phyloP scores from a whole-genome alignment of 2,888 invertebrate genomes.

The Ypsolopha sequella region DNA sequence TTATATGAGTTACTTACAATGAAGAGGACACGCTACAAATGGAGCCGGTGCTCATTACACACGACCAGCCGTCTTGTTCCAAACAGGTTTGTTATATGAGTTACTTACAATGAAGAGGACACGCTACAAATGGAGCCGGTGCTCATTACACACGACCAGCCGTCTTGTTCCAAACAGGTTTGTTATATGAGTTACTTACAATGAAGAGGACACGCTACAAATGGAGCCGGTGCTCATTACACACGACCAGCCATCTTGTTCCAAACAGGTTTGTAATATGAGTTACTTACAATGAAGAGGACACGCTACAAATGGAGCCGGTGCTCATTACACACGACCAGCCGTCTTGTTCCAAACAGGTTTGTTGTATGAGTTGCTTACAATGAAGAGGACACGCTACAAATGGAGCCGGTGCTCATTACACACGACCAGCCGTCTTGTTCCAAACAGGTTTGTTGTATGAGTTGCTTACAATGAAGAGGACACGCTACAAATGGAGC shows the following conservation, averaged over 20 bases:
- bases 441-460: slow-evolving; percentile 37
- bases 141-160: slow-evolving; percentile 36
- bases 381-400: slow-evolving; percentile 46
- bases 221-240: slow-evolving; percentile 62
- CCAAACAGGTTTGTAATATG: slow-evolving; percentile 33
- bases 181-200: slow-evolving; percentile 1
- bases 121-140: slow-evolving; percentile 62
- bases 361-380: slow-evolving; percentile 13
- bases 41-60: slow-evolving; percentile 57
- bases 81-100: slow-evolving; percentile 31
- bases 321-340: slow-evolving; percentile 41
- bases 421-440: slow-evolving; percentile 41
- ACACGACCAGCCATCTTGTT: slow-evolving; percentile 38
- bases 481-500: slow-evolving; percentile 59
- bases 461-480: slow-evolving; percentile 40
- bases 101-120: slow-evolving; percentile 48
- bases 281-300: slow-evolving; percentile 48
- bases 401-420: slow-evolving; percentile 62
- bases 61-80: slow-evolving; percentile 41
- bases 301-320: slow-evolving; percentile 59
- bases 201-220: slow-evolving; percentile 51
- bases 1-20: slow-evolving; percentile 8
- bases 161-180: slow-evolving; percentile 53
- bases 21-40: slow-evolving; percentile 58
- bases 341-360: slow-evolving; percentile 53